A percentile compares a stretch with the other conserved stretches of the same genome.
Evolutionary conservation across 2,797 vertebrate species (phyloP).

Genomic region (Dipus sagitta): DNA sequence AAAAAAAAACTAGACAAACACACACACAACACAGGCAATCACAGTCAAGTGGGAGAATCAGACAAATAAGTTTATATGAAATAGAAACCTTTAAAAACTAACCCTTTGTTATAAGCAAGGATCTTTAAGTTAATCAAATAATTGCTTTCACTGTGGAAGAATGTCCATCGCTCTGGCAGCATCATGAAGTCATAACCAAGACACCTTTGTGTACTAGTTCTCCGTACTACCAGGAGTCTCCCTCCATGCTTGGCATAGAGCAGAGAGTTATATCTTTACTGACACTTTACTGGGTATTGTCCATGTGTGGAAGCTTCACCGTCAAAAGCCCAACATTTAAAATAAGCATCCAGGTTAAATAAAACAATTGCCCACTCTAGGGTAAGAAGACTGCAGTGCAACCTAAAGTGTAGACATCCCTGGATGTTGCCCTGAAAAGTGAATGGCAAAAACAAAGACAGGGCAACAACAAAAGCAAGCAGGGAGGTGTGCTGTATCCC

Average conservation of each 20-base stretch:
- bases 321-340: not conserved
- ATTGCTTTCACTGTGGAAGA: slow-evolving; percentile 56
- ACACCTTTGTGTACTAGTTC: not conserved
- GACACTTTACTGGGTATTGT: not conserved
- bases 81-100: not conserved
- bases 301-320: not conserved
- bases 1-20: not conserved
- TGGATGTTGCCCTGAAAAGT: not conserved
- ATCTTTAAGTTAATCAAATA: slow-evolving; percentile 52
- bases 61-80: slow-evolving; percentile 35
- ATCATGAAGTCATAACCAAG: slow-evolving; percentile 34
- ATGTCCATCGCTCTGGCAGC: not conserved
- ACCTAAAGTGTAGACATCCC: not conserved
- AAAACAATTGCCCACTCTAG: not conserved
- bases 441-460: slow-evolving; percentile 19
- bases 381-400: not conserved
- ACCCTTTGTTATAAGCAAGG: slow-evolving; percentile 46
- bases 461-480: not conserved
- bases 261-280: not conserved
- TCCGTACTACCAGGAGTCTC: not conserved
- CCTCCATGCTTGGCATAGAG: not conserved
- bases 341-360: not conserved
- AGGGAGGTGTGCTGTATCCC: not conserved
- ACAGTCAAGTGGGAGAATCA: not conserved
- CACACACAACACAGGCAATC: not conserved